phyloP scores from a whole-genome alignment of 2,888 invertebrate genomes.

The Malacosoma neustria region DNA sequence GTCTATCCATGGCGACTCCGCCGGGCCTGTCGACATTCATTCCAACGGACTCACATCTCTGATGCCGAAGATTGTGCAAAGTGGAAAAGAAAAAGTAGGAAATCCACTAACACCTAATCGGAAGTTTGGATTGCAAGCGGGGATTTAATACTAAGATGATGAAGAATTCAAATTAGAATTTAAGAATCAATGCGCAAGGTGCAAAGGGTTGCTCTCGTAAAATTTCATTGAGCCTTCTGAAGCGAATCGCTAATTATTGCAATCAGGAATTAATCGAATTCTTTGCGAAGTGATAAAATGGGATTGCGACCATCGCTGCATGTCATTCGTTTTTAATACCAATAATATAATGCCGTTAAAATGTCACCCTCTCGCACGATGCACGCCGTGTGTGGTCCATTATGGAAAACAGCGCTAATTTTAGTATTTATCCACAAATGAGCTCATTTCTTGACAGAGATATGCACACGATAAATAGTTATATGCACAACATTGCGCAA shows the following conservation, averaged over 20 bases:
- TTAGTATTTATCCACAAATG: slow-evolving; percentile 59
- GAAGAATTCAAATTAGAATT: too few relatives aligned
- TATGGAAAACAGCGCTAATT: slow-evolving; percentile 38
- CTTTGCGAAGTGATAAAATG: slow-evolving; percentile 31
- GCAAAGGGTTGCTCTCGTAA: slow-evolving; percentile 27
- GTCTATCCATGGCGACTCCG: too few relatives aligned
- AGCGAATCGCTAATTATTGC: slow-evolving; percentile 51
- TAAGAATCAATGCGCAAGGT: too few relatives aligned
- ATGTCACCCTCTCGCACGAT: slow-evolving; percentile 30
- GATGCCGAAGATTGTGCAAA: too few relatives aligned
- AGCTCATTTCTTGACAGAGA: slow-evolving; percentile 32
- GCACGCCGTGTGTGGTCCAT: slow-evolving; percentile 54
- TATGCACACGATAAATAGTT: slow-evolving; percentile 39
- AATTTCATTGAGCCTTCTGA: slow-evolving; percentile 26
- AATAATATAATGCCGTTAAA: slow-evolving; percentile 38
- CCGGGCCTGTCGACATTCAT: too few relatives aligned
- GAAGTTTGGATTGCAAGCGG: too few relatives aligned
- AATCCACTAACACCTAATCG: too few relatives aligned
- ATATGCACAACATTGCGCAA: slow-evolving; percentile 25
- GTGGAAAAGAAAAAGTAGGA: too few relatives aligned
- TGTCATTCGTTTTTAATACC: slow-evolving; percentile 31
- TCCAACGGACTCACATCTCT: too few relatives aligned
- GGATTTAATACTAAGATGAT: too few relatives aligned
- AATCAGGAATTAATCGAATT: slow-evolving; percentile 53
- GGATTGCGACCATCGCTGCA: slow-evolving; percentile 33